These are phyloP conservation scores for Prionailurus viverrinus DNA, from an alignment of 2,113 vertebrate genomes.

Conservation along the genomic window DNA sequence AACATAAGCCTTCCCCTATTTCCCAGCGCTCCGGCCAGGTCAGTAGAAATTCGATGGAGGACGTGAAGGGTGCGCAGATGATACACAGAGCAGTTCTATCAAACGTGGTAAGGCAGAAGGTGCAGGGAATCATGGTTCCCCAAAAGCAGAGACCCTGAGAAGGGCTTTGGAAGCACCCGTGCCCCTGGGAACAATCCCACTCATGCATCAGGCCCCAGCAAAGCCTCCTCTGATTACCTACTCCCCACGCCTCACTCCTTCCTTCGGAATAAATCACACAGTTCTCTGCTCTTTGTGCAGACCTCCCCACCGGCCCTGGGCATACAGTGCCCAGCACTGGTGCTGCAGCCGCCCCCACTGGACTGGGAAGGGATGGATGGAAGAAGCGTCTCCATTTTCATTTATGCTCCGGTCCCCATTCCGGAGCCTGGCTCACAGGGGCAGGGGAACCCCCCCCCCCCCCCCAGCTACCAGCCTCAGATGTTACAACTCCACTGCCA, in stretches of 20 bases:
- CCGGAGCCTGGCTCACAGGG: neutral
- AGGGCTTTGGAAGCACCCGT: neutral
- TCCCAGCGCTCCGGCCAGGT: neutral
- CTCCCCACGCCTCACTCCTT: neutral
- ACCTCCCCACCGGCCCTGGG: neutral
- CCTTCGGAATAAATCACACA: constrained; percentile 38
- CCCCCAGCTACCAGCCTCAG: constrained; percentile 2
- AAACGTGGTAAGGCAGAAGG: neutral
- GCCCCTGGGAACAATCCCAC: neutral
- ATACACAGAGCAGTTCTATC: neutral
- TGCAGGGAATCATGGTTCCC: neutral
- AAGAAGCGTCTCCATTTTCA: constrained; percentile 1
- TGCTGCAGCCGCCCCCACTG: neutral
- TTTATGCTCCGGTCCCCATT: neutral
- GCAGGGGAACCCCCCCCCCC: neutral
- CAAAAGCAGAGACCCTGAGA: constrained; percentile 26
- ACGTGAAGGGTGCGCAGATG: neutral
- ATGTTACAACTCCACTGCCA: constrained; percentile 67
- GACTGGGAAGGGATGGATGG: neutral
- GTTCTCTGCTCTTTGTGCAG: constrained; percentile 33
- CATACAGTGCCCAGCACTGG: neutral
- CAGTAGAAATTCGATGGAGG: neutral
- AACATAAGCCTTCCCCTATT: neutral
- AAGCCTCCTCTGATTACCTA: neutral
- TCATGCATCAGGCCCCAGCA: neutral